These are phyloP conservation scores for Bombylius discolor DNA, from an alignment of 2,888 invertebrate species.

Conservation along the genomic window DNA sequence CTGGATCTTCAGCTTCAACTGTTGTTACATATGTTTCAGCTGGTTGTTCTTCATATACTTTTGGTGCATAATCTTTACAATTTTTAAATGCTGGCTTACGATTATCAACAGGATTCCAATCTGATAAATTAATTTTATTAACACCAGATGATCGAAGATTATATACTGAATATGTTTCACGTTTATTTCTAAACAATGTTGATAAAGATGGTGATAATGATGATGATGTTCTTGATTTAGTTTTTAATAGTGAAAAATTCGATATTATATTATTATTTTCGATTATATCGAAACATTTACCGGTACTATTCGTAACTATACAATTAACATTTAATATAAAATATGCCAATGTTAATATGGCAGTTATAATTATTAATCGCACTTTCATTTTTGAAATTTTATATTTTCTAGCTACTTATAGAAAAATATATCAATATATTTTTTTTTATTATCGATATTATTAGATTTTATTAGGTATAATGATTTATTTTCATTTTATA, in stretches of 20 bases:
- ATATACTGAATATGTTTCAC: not conserved
- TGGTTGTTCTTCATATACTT: constrained; percentile 65
- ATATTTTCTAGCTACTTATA: not conserved
- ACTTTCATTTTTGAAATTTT: not conserved
- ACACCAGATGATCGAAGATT: not conserved
- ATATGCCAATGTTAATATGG: not conserved
- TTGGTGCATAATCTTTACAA: constrained; percentile 69
- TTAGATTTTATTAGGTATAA: no score
- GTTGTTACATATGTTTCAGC: constrained; percentile 58
- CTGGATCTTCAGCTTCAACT: constrained; percentile 39
- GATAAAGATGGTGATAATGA: no score
- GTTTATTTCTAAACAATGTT: not conserved
- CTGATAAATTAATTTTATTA: constrained; percentile 9
- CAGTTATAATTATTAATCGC: not conserved
- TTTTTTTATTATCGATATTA: no score
- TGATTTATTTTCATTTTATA: no score
- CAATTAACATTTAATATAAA: not conserved
- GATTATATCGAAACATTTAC: not conserved
- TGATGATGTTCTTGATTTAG: not conserved
- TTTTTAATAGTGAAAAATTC: not conserved
- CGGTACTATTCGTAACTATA: not conserved
- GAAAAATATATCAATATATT: not conserved
- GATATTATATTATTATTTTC: not conserved
- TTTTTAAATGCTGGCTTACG: constrained; percentile 79
- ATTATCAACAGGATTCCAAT: constrained; percentile 43